Evolutionary conservation across 2,888 invertebrate species (phyloP).

Genomic region (Nineta flava): DNA sequence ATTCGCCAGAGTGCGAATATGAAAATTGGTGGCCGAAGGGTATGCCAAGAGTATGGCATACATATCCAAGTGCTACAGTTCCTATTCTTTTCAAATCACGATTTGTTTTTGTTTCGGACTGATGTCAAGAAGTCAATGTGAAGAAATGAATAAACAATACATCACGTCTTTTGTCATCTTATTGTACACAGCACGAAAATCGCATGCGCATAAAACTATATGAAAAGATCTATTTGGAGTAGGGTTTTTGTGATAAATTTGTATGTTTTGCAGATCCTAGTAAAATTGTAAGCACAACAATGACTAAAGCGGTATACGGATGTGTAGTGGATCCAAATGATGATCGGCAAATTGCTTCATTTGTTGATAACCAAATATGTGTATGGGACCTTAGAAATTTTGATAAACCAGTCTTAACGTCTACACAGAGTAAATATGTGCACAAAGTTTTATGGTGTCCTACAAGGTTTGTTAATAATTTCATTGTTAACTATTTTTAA

Average conservation of each 20-base stretch:
- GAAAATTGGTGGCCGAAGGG: too few relatives aligned
- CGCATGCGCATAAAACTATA: too few relatives aligned
- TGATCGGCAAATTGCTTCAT: constrained; percentile 70
- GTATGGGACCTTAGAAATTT: constrained; percentile 83
- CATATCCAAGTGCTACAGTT: too few relatives aligned
- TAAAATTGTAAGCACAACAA: constrained; percentile 47
- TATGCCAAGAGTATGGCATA: too few relatives aligned
- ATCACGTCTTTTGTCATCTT: too few relatives aligned
- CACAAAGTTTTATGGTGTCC: constrained; percentile 78
- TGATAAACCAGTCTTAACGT: constrained; percentile 63
- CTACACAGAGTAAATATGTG: constrained; percentile 52
- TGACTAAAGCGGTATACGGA: constrained; percentile 73
- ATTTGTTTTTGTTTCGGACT: too few relatives aligned
- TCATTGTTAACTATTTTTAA: neutral
- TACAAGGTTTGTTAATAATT: constrained; percentile 40
- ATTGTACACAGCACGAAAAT: too few relatives aligned
- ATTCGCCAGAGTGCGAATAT: too few relatives aligned
- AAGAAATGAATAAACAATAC: too few relatives aligned
- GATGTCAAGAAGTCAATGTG: too few relatives aligned
- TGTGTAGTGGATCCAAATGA: constrained; percentile 62
- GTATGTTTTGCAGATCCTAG: constrained; percentile 40
- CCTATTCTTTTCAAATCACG: too few relatives aligned
- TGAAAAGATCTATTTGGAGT: constrained; percentile 1
- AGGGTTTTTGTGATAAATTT: constrained; percentile 1
- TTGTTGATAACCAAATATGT: constrained; percentile 60